These are phyloP conservation scores for Oreochromis tanganicae DNA, from an alignment of 2,113 vertebrate species.

Conservation along the genomic window DNA sequence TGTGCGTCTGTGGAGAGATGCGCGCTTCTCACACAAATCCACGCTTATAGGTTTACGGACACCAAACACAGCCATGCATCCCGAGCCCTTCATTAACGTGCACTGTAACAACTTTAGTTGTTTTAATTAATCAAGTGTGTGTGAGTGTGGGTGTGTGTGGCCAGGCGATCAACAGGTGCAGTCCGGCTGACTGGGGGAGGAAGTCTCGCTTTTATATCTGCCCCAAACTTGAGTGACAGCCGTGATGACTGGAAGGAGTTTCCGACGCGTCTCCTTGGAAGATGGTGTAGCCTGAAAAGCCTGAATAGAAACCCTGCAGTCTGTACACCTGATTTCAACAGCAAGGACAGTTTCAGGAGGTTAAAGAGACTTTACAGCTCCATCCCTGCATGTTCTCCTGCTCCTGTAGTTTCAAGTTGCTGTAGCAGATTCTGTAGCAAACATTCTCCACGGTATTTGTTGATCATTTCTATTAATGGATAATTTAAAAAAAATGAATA, in stretches of 20 bases:
- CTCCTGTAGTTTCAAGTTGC: background rate
- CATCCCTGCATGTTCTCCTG: background rate
- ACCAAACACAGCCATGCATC: background rate
- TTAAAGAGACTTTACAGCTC: background rate
- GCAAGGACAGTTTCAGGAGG: background rate
- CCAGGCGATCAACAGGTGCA: background rate
- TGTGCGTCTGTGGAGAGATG: slow-evolving; percentile 10
- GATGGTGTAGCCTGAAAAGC: background rate
- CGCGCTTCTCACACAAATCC: background rate
- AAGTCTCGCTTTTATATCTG: background rate
- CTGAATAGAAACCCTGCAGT: background rate
- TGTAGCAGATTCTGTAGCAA: background rate
- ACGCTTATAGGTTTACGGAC: background rate
- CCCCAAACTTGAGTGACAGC: slow-evolving; percentile 11
- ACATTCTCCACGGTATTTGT: background rate
- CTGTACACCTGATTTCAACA: background rate
- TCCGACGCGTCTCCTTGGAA: background rate
- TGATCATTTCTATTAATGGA: background rate
- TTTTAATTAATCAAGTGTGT: background rate
- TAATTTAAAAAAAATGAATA: background rate
- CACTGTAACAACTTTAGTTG: background rate
- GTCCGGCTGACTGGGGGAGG: background rate
- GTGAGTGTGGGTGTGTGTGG: background rate
- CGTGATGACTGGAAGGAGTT: background rate
- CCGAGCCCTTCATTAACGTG: background rate